phyloP scores from a whole-genome alignment of 2,797 vertebrate species.

The Cryptoblepharus egeriae region DNA sequence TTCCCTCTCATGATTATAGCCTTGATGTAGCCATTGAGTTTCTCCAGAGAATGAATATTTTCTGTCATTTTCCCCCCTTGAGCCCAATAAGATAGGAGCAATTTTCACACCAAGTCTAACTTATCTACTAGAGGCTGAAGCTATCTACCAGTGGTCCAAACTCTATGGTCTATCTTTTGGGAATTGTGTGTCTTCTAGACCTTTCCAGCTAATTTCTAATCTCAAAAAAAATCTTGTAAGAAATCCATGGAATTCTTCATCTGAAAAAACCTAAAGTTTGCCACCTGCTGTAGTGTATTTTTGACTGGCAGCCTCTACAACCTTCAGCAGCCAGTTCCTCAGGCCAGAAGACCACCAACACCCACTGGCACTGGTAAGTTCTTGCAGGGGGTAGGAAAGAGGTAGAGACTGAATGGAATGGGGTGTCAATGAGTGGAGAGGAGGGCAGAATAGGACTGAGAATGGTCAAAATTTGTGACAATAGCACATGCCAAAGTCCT shows the following conservation, averaged over 20 bases:
- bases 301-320: too few relatives aligned
- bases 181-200: not conserved
- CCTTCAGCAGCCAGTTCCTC: too few relatives aligned
- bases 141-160: not conserved
- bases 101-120: conserved; percentile 48
- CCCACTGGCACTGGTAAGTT: too few relatives aligned
- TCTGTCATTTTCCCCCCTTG: not conserved
- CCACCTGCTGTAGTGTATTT: too few relatives aligned
- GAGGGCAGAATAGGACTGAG: too few relatives aligned
- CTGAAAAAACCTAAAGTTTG: too few relatives aligned
- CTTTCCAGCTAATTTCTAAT: not conserved
- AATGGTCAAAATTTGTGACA: too few relatives aligned
- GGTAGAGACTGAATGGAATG: too few relatives aligned
- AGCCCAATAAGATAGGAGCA: conserved; percentile 37
- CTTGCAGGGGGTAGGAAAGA: too few relatives aligned
- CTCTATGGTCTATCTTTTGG: not conserved
- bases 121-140: not conserved
- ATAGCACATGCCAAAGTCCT: too few relatives aligned
- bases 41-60: conserved; percentile 22
- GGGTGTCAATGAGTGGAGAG: too few relatives aligned
- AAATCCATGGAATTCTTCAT: not conserved
- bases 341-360: too few relatives aligned
- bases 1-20: conserved; percentile 28
- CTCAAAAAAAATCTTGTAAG: not conserved
- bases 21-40: conserved; percentile 48